These are phyloP conservation scores for Thamnaconus septentrionalis DNA, from an alignment of 2,113 vertebrate genomes.

Conservation along the genomic window DNA sequence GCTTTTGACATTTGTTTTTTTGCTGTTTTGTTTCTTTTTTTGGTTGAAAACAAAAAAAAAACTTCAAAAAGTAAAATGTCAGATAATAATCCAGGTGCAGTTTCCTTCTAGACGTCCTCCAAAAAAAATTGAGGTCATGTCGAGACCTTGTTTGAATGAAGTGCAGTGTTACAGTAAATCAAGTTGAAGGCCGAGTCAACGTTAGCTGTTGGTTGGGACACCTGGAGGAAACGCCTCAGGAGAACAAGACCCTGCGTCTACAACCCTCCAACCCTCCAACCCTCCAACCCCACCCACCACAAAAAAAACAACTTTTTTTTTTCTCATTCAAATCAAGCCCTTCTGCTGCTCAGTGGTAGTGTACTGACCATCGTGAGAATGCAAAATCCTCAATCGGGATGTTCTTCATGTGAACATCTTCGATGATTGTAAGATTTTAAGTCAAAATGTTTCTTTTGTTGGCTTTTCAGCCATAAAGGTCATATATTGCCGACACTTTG, in stretches of 20 bases:
- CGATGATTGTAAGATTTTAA: neutral
- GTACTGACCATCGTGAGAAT: too few relatives aligned
- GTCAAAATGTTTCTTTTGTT: neutral
- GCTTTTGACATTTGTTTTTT: too few relatives aligned
- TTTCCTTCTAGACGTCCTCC: neutral
- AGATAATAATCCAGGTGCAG: slow-evolving; percentile 8
- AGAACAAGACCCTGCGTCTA: neutral
- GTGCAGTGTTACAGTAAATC: slow-evolving; percentile 20
- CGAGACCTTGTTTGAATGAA: slow-evolving; percentile 15
- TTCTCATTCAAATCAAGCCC: too few relatives aligned
- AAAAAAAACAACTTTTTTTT: too few relatives aligned
- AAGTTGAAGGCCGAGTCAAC: slow-evolving; percentile 6
- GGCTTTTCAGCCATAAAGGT: too few relatives aligned
- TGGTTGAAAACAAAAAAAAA: neutral
- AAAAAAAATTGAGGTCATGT: neutral
- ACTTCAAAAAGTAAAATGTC: neutral
- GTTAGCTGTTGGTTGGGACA: slow-evolving; percentile 15
- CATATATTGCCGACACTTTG: too few relatives aligned
- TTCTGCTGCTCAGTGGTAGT: too few relatives aligned
- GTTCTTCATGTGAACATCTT: too few relatives aligned
- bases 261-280: neutral
- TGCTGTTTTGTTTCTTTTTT: neutral
- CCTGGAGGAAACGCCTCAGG: slow-evolving; percentile 43
- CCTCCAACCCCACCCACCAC: too few relatives aligned
- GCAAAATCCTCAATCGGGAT: too few relatives aligned